Evolutionary conservation across 2,797 vertebrate species (phyloP).

Genomic region (Tarsius wallacei): DNA sequence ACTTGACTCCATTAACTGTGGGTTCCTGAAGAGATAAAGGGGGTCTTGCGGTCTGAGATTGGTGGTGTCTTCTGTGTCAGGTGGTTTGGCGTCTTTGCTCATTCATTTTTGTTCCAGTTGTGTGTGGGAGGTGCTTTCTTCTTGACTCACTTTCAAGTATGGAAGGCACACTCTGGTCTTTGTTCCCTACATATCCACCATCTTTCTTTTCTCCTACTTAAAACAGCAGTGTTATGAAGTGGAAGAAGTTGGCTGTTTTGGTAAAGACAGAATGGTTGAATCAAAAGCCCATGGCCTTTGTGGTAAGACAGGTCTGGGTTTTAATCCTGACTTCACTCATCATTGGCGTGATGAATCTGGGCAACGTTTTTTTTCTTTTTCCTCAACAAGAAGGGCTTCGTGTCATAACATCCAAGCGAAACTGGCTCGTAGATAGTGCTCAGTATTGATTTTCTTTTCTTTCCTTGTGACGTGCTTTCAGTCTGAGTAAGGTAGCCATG

Average conservation of each 20-base stretch:
- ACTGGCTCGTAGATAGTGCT: background rate
- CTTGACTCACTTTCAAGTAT: background rate
- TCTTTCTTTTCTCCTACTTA: background rate
- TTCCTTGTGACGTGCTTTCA: constrained; percentile 11
- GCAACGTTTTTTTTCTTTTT: constrained; percentile 25
- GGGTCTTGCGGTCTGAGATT: background rate
- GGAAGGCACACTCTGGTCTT: background rate
- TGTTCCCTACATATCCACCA: background rate
- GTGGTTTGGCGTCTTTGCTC: background rate
- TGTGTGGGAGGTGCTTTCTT: background rate
- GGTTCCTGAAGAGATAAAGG: background rate
- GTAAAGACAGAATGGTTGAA: background rate
- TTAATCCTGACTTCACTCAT: background rate
- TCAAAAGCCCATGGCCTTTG: background rate
- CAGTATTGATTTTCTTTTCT: background rate
- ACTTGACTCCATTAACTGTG: background rate
- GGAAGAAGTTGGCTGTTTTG: background rate
- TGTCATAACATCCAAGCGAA: constrained; percentile 37
- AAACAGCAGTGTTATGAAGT: background rate
- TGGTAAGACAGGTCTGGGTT: background rate
- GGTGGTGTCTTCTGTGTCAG: background rate
- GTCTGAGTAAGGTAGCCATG: background rate
- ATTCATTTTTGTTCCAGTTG: background rate
- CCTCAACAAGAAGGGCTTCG: background rate
- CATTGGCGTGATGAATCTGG: background rate